Base-by-base conservation (phyloP, 2,888 invertebrate species). In the Amphipyra berbera region DNA sequence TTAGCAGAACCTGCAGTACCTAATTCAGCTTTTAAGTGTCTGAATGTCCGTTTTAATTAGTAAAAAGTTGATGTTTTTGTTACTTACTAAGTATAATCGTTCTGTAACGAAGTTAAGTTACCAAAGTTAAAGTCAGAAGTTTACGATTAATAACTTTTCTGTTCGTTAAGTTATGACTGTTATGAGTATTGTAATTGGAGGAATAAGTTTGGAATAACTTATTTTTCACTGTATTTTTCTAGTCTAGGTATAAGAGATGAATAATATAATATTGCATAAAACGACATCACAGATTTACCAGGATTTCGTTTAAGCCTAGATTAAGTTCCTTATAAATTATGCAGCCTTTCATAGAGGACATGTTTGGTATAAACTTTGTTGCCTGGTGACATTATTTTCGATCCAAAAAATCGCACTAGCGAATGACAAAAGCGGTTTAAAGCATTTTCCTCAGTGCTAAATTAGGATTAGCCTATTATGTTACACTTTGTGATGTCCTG, bases 101-200 rank as follows among this genome's bases (percentile, higher is more conserved):
- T 56, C 44, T 47, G 33, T 52, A 30, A 47, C 15, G 13, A 41
- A 58, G 65, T 73, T 14, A 41, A 58, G 65, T 73, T 73, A 66
- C 75, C 73, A 69, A 58, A 53, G 55, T 53, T 35, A 8, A 8
- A 57, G 44, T 61, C 33, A 69, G 7, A 52, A 41, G 13, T 38
- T 30, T 13, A 44, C 30, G 21, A 27, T 50, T 12, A 12, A 46
- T 41, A 38, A 21, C 4, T 33, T 47, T 46, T 54, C 0, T 10
- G 6, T 53, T 35, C 12, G 15, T 38, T 40, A 21, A 21, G 21
- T 21, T 2, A 35, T 40, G 14, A 40, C 7, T 12, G 21, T 21
- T 2, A 35, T 40, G 14, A 40, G 8, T 12, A 52, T 57, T 6
- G 6, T 49, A 9, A 15, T 48, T 54, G 6, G 5, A 44, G n/a